phyloP scores from a whole-genome alignment of 53 echinoderm and acorn worm genomes.

The Crossaster papposus region DNA sequence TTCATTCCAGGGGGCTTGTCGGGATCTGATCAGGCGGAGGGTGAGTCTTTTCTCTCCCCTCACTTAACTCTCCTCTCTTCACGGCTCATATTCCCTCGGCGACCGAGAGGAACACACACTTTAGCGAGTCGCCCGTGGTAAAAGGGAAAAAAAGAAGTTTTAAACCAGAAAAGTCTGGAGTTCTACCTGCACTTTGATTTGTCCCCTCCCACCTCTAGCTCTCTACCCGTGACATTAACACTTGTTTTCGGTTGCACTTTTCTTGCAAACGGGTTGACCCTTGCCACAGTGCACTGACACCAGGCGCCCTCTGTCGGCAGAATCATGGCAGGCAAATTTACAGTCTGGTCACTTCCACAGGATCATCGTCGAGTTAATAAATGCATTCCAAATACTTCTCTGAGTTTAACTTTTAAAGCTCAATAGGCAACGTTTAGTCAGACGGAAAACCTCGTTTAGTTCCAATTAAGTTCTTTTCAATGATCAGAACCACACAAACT shows the following conservation, averaged over 20 bases:
- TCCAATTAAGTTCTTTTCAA: no score
- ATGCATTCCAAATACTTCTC: no score
- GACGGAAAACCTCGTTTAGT: no score
- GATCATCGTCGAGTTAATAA: no score
- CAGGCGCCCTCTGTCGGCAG: conserved; percentile 1
- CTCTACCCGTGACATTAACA: background rate
- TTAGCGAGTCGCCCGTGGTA: conserved; percentile 55
- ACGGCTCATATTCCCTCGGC: conserved; percentile 36
- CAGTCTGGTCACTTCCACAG: background rate
- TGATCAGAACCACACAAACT: no score
- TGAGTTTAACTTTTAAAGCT: no score
- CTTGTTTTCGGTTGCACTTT: conserved; percentile 34
- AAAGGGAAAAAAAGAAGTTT: background rate
- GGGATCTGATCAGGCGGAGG: conserved; percentile 10
- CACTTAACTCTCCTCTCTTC: background rate
- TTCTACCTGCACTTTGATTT: conserved; percentile 52
- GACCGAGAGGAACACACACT: conserved; percentile 53
- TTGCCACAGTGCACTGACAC: conserved; percentile 12
- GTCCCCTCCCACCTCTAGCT: background rate
- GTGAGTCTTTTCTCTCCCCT: background rate
- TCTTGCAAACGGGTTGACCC: background rate
- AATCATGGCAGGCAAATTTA: background rate
- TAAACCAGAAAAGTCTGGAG: background rate
- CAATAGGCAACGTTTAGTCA: no score
- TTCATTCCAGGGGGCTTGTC: conserved; percentile 10